phyloP scores from a whole-genome alignment of 2,797 vertebrate genomes.

The Pseudocheirus occidentalis region DNA sequence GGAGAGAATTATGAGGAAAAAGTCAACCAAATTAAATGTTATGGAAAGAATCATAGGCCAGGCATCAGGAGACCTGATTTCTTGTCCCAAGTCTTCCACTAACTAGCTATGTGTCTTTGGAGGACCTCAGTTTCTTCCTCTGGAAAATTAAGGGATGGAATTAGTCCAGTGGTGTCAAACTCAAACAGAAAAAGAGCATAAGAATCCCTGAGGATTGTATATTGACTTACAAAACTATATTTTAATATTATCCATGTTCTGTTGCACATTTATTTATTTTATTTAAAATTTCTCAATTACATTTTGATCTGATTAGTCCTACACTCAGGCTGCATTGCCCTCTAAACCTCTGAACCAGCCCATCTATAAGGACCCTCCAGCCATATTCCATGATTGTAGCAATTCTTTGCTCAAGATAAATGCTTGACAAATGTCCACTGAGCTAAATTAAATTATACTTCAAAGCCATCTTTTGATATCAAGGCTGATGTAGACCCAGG shows the following conservation, averaged over 20 bases:
- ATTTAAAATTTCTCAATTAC: not conserved
- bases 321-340: not conserved
- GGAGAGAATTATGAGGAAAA: not conserved
- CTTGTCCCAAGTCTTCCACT: not conserved
- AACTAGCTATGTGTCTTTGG: not conserved
- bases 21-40: not conserved
- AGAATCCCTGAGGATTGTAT: not conserved
- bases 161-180: not conserved
- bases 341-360: not conserved
- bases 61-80: not conserved
- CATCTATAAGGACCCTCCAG: not conserved
- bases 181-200: not conserved
- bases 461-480: not conserved
- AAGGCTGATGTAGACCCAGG: not conserved
- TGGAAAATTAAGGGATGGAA: not conserved
- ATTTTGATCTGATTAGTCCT: not conserved
- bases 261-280: not conserved
- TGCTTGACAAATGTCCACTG: not conserved
- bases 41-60: not conserved
- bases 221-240: not conserved
- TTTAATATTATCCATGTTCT: not conserved
- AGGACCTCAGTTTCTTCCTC: not conserved
- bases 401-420: not conserved
- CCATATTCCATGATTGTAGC: not conserved
- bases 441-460: not conserved